Conservation (phyloP, 2,888 invertebrate genomes). For the Hedychridium roseum region DNA sequence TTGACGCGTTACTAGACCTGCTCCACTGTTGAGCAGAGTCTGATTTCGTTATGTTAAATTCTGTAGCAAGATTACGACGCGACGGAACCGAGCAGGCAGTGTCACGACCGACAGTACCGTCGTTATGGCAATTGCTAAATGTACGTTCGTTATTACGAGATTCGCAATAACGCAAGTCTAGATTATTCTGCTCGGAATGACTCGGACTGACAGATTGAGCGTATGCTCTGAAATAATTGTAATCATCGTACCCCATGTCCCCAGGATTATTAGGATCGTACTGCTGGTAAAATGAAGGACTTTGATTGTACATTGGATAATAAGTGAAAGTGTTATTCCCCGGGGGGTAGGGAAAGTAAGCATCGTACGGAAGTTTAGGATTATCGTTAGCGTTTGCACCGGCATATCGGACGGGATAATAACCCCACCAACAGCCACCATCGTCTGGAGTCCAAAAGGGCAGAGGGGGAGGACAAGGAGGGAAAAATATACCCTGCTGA, state of each 20-base stretch:
- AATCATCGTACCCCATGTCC: too few relatives aligned
- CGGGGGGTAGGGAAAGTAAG: slow-evolving; percentile 28
- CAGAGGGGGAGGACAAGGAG: slow-evolving; percentile 49
- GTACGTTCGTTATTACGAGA: too few relatives aligned
- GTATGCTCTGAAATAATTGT: too few relatives aligned
- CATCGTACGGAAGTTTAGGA: slow-evolving; percentile 20
- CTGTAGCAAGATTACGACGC: too few relatives aligned
- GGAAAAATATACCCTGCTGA: slow-evolving; percentile 54
- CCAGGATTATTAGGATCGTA: too few relatives aligned
- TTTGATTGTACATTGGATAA: slow-evolving; percentile 38
- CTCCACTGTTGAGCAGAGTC: too few relatives aligned
- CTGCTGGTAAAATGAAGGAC: too few relatives aligned
- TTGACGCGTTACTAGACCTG: slow-evolving; percentile 10
- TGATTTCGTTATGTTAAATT: too few relatives aligned
- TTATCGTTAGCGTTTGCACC: slow-evolving; percentile 11
- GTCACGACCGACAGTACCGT: background rate
- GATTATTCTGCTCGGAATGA: too few relatives aligned
- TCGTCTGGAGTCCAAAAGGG: slow-evolving; percentile 42
- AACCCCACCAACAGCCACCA: slow-evolving; percentile 49
- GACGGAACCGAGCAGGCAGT: slow-evolving; percentile 2
- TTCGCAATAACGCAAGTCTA: too few relatives aligned
- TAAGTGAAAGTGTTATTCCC: slow-evolving; percentile 34
- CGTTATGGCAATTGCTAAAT: too few relatives aligned
- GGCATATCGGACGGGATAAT: slow-evolving; percentile 36
- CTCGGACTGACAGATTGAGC: too few relatives aligned